Conservation (phyloP, 2,888 invertebrate genomes). For the Hipparchia sbordonii region DNA sequence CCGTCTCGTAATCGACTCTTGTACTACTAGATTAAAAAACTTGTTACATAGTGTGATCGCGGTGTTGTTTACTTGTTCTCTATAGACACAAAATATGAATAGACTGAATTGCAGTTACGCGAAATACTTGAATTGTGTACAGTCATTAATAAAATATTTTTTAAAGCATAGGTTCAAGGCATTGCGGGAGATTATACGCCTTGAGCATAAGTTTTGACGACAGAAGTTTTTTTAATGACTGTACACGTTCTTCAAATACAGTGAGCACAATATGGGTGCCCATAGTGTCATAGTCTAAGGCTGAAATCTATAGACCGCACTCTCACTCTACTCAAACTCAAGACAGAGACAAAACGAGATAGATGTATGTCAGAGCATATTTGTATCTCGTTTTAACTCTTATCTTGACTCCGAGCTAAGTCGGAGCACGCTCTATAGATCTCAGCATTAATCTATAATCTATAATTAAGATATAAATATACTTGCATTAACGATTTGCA, state of each 20-base stretch:
- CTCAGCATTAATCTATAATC: too few relatives aligned
- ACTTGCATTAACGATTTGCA: conserved; percentile 6
- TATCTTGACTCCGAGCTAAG: too few relatives aligned
- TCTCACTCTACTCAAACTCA: too few relatives aligned
- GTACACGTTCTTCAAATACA: not conserved
- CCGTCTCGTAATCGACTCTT: not conserved
- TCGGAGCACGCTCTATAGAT: too few relatives aligned
- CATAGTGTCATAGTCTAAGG: conserved; percentile 26
- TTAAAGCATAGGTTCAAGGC: too few relatives aligned
- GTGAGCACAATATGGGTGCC: conserved; percentile 25
- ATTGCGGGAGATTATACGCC: not conserved
- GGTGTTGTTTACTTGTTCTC: not conserved
- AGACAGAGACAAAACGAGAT: too few relatives aligned
- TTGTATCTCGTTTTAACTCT: too few relatives aligned
- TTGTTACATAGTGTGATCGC: not conserved
- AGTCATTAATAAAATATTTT: not conserved
- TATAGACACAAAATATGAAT: conserved; percentile 3
- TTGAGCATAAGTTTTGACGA: not conserved
- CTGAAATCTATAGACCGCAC: not conserved
- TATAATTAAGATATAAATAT: conserved; percentile 8
- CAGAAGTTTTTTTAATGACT: not conserved
- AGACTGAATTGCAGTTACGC: conserved; percentile 4
- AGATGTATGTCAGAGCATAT: too few relatives aligned
- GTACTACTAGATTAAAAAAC: not conserved
- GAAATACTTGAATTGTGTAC: not conserved